phyloP scores from a whole-genome alignment of 2,888 invertebrate species.

The Scaptomyza cyrtandrae region DNA sequence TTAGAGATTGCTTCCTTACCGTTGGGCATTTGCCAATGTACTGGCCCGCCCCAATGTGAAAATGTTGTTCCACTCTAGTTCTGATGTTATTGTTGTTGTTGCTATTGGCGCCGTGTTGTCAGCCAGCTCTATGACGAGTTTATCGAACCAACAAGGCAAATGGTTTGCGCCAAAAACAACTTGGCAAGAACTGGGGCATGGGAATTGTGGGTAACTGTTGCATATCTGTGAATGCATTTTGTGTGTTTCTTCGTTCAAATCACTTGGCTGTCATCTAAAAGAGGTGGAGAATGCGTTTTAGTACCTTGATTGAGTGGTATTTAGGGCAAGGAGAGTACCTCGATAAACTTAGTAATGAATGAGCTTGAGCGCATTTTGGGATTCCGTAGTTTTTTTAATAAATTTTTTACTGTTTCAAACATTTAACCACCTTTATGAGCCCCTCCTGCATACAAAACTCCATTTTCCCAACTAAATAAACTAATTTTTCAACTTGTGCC shows the following conservation, averaged over 20 bases:
- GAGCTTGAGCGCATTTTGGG: not conserved
- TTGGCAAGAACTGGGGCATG: not conserved
- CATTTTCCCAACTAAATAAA: conserved; percentile 10
- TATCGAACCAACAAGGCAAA: conserved; percentile 77
- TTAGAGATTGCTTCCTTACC: conserved; percentile 71
- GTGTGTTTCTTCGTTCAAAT: conserved; percentile 38
- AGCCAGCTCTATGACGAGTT: conserved; percentile 66
- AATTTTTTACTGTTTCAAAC: not conserved
- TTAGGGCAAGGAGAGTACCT: not conserved
- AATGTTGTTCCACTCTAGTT: conserved; percentile 12
- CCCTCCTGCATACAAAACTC: not conserved
- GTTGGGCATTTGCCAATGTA: conserved; percentile 66
- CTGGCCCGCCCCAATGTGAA: conserved; percentile 28
- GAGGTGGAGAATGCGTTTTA: conserved; percentile 21
- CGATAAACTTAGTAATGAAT: not conserved
- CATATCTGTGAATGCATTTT: conserved; percentile 54
- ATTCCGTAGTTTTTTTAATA: not conserved
- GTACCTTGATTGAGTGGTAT: conserved; percentile 19
- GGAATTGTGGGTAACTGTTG: conserved; percentile 42
- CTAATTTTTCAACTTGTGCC: conserved; percentile 21
- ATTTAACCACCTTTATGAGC: not conserved
- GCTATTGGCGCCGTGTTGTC: conserved; percentile 50
- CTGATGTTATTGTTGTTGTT: conserved; percentile 27
- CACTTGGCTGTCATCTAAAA: conserved; percentile 24
- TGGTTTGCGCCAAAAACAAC: conserved; percentile 39